Evolutionary conservation across 2,797 vertebrate species (phyloP), one percentile per base, ranked within the genome.

Genomic region (Lepidocolaptes lacrymiger): DNA sequence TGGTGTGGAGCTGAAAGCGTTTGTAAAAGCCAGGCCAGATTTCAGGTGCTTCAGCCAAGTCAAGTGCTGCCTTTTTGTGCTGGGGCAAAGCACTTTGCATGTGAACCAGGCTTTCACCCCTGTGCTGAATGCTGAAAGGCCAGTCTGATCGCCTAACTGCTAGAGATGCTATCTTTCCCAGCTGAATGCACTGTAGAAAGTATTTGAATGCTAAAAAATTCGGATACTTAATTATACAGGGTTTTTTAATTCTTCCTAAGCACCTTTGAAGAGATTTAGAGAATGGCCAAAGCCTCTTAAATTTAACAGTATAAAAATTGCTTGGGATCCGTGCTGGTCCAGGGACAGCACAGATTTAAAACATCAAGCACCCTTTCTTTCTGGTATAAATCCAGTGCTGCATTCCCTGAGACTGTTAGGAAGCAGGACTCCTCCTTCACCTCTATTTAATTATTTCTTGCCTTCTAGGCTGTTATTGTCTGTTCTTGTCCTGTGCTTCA

Each of bases 41-140:
- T 96, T 95, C 93, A 92, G 89, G 91, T 88, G 80, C 88, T 87
- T 28, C 88, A 93, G 95, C 91, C 91, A 93, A 95, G 80, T 37
- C 39, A 67, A 96, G 72, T 15, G 19, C 62, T 95, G 89, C 82
- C 27, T 85, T 78, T 88, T 89, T 78, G 63, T 77, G 93, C 78
- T 48, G 52, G 67, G 56, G 55, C 32, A 14, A 18, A 95, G 86
- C 86, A 32, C 71, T 89, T 75, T 58, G 82, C 73, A 9, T 37
- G 68, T 77, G 66, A 92, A 78, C 76, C 66, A 66, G n/a, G 73
- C 69, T 90, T 85, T 74, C 55, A 49, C 62, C 51, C 62, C 2
- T 9, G 1, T 27, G 49, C 61, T 80, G 76, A 89, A 68, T 63
- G 79, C 79, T 88, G 69, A 58, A 88, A 81, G 69, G 62, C 93